These are phyloP conservation scores for Thamnaconus septentrionalis DNA, from an alignment of 2,113 vertebrate genomes.

Conservation along the genomic window DNA sequence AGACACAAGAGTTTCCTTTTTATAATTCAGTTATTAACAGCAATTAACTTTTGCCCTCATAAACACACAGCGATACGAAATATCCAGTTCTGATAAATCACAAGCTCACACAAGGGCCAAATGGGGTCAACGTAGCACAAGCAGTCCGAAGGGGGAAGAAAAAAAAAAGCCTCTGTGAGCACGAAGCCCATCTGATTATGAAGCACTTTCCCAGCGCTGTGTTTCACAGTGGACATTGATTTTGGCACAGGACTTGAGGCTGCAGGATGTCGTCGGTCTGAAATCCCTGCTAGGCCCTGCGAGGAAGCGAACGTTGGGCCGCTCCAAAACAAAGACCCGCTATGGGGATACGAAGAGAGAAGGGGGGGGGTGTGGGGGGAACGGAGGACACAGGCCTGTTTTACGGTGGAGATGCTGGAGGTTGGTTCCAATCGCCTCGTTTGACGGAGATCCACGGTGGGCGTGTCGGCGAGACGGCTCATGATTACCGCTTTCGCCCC, in stretches of 20 bases:
- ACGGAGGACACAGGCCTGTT: slow-evolving; percentile 22
- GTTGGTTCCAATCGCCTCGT: slow-evolving; percentile 14
- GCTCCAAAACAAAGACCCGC: slow-evolving; percentile 64
- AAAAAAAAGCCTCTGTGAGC: no score
- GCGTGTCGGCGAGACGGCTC: background rate
- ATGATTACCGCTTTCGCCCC: slow-evolving; percentile 37
- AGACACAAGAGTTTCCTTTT: no score
- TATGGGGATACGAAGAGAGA: slow-evolving; percentile 47
- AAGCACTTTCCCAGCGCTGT: slow-evolving; percentile 54
- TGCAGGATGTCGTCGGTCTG: slow-evolving; percentile 52
- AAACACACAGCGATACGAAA: no score
- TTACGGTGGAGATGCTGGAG: background rate
- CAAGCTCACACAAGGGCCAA: no score
- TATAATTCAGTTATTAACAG: no score
- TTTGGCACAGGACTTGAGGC: slow-evolving; percentile 52
- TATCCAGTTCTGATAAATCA: no score
- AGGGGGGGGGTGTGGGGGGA: background rate
- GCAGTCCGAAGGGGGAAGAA: no score
- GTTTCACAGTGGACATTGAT: slow-evolving; percentile 64
- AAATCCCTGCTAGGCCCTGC: slow-evolving; percentile 41
- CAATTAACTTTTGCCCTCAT: no score
- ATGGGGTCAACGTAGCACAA: no score
- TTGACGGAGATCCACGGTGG: background rate
- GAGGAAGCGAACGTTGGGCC: slow-evolving; percentile 14
- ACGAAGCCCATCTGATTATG: slow-evolving; percentile 59